Evolutionary conservation across 2,113 vertebrate genomes (phyloP).

Genomic region (Mus musculus): DNA sequence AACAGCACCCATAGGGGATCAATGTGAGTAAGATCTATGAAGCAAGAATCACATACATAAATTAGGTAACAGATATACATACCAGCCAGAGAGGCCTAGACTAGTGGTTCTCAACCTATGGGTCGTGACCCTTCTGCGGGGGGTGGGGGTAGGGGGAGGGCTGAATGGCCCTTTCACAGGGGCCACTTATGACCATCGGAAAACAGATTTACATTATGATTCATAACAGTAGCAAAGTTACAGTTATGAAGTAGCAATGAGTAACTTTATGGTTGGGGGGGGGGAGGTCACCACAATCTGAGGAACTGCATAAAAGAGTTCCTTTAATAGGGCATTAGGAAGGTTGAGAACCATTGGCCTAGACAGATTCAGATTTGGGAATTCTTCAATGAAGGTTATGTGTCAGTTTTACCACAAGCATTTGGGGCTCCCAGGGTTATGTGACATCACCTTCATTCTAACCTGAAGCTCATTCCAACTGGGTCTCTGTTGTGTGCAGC

Average conservation of each 20-base stretch:
- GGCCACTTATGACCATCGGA: neutral
- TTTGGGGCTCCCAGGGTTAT: too few relatives aligned
- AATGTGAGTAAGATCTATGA: neutral
- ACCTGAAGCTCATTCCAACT: rapidly evolving
- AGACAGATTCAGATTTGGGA: neutral
- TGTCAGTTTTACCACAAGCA: neutral
- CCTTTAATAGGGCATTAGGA: neutral
- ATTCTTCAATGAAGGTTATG: neutral
- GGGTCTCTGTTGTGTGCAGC: neutral
- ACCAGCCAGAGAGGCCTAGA: neutral
- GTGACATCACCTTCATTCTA: neutral
- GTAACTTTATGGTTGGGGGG: neutral
- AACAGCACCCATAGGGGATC: too few relatives aligned
- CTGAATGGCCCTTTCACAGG: neutral
- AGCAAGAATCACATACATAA: neutral
- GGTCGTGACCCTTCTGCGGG: neutral
- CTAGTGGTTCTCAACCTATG: neutral
- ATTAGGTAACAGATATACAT: neutral
- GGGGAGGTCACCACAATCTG: neutral
- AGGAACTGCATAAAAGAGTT: neutral
- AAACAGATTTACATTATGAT: neutral
- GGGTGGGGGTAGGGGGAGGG: too few relatives aligned
- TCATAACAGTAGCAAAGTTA: neutral
- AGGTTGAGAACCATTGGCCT: neutral
- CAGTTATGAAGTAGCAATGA: neutral